These are phyloP conservation scores for Sorex maritimensis DNA, from an alignment of 2,797 vertebrate genomes.

Conservation along the genomic window DNA sequence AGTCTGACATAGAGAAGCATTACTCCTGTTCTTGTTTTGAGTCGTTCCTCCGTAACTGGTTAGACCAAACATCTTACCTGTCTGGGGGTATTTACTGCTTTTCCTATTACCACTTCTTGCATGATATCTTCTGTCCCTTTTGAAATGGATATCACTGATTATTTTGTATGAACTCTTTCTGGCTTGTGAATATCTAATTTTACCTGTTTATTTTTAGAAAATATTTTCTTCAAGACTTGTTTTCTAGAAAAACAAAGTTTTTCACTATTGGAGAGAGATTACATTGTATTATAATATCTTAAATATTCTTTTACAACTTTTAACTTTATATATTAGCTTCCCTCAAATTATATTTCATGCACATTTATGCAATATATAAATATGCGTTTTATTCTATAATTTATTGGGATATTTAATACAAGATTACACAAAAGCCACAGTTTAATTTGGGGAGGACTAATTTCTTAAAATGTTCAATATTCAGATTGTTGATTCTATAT, in stretches of 20 bases:
- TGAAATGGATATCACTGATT: background rate
- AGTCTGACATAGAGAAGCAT: background rate
- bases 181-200: background rate
- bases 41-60: background rate
- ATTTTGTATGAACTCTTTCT: constrained; percentile 18
- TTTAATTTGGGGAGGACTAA: background rate
- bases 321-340: constrained; percentile 17
- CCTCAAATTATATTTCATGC: background rate
- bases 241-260: constrained; percentile 13
- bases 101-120: background rate
- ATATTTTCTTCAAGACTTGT: background rate
- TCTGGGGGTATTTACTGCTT: background rate
- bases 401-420: constrained; percentile 11
- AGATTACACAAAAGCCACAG: background rate
- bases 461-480: constrained; percentile 14
- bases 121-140: background rate
- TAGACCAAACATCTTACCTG: background rate
- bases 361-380: background rate
- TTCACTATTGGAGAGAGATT: background rate
- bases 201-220: constrained; percentile 22
- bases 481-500: background rate
- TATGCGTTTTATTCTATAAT: background rate
- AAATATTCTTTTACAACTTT: constrained; percentile 49
- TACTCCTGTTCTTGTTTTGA: background rate
- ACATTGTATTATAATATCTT: background rate